Evolutionary conservation across 2,113 vertebrate genomes (phyloP), one percentile per base, ranked within the genome.

Genomic region (Zeus faber): DNA sequence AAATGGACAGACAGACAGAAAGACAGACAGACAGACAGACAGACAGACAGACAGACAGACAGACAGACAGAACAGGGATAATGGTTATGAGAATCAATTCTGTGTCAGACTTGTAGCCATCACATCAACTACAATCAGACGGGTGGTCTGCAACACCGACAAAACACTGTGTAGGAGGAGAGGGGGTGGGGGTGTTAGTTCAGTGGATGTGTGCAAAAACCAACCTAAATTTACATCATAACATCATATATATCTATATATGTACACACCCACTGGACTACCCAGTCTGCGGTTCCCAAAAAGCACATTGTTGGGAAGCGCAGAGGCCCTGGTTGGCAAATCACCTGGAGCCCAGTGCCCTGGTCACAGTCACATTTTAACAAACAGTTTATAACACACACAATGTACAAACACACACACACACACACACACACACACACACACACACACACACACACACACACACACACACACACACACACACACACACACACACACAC

Each of bases 41-140:
- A 44, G 39, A 56, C 17, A 56, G 33, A 70, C 33, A 85, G 68
- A 88, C 77, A 86, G 77, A 80, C 79, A 85, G 81, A 86, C 73
- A 77, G 85, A 79, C 84, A 78, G 85, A 85, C 81, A 85, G 76
- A 87, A 85, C 69, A 83, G 73, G 75, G 79, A 72, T 79, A 75
- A 79, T 77, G 68, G 83, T 86, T 86, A 86, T 72, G 74, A 71
- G 72, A 75, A 72, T 77, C 66, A 74, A 67, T 72, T 67, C 48
- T 67, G 62, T 69, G 52, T 33, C 14, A 17, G 17, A 50, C 18
- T 14, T n/a, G 18, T 67, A 54, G 44, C 58, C 51, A 81, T 63
- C 26, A 76, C 25, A 61, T n/a, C n/a, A n/a, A n/a, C n/a, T 14
- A 37, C 49, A 73, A 45, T 46, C 57, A 40, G 8, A 54, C 44